These are phyloP conservation scores for Micrasema minimum DNA, from an alignment of 1,140 invertebrate genomes.

Conservation along the genomic window DNA sequence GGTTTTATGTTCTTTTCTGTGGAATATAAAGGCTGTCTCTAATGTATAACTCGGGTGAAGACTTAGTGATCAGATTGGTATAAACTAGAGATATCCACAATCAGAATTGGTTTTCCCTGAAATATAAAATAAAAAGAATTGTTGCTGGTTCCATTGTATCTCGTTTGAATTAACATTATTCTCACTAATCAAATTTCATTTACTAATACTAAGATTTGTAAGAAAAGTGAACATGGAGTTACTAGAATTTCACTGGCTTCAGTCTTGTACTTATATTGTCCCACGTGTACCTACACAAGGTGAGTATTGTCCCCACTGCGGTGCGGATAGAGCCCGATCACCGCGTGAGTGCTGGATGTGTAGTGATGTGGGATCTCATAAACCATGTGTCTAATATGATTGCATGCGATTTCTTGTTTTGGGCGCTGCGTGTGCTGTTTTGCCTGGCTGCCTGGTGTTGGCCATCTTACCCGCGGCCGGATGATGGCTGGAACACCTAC, in stretches of 20 bases:
- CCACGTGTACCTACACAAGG: slow-evolving; percentile 4
- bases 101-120: slow-evolving; percentile 8
- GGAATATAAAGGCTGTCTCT: neutral
- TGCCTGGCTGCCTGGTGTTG: slow-evolving; percentile 45
- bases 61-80: slow-evolving; percentile 11
- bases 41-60: slow-evolving; percentile 19
- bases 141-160: slow-evolving; percentile 3
- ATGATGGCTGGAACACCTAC: slow-evolving; percentile 18
- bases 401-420: slow-evolving; percentile 51
- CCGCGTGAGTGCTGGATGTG: slow-evolving; percentile 17
- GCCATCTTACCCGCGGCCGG: slow-evolving; percentile 24
- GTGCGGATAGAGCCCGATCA: slow-evolving; percentile 13
- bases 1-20: too few relatives aligned
- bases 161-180: slow-evolving; percentile 6
- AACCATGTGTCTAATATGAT: slow-evolving; percentile 32
- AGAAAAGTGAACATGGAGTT: slow-evolving; percentile 4
- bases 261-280: slow-evolving; percentile 31
- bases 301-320: neutral
- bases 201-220: slow-evolving; percentile 14
- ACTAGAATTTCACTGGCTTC: slow-evolving; percentile 27
- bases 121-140: slow-evolving; percentile 17
- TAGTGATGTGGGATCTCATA: slow-evolving; percentile 11
- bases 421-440: slow-evolving; percentile 49
- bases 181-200: slow-evolving; percentile 14
- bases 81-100: slow-evolving; percentile 29